Conservation (phyloP, 1,140 invertebrate species). For the Macrocentrus cingulum region DNA sequence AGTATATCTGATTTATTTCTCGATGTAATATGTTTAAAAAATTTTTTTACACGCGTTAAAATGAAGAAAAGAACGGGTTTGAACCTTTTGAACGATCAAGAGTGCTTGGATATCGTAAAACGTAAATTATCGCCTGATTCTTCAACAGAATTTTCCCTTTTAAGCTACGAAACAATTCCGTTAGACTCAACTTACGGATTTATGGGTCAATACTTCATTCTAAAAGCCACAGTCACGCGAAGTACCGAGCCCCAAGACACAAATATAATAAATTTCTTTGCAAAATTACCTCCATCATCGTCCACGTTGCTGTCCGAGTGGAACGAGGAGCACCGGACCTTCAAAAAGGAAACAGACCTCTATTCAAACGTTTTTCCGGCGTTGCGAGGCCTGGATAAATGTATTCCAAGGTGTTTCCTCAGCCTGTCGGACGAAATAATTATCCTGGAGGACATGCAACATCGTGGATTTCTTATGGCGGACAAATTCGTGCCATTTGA, state of each 20-base stretch:
- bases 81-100: slow-evolving; percentile 57
- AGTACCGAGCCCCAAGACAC: slow-evolving; percentile 31
- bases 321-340: slow-evolving; percentile 53
- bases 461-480: slow-evolving; percentile 57
- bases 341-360: slow-evolving; percentile 59
- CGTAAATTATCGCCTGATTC: slow-evolving; percentile 54
- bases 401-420: slow-evolving; percentile 57
- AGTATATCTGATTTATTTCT: no score
- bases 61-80: slow-evolving; percentile 18
- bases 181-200: slow-evolving; percentile 39
- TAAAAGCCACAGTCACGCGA: slow-evolving; percentile 36
- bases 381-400: slow-evolving; percentile 36
- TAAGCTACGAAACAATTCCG: slow-evolving; percentile 40
- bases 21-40: no score
- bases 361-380: slow-evolving; percentile 58
- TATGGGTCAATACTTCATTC: slow-evolving; percentile 45
- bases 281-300: slow-evolving; percentile 54
- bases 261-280: slow-evolving; percentile 54
- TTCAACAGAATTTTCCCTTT: slow-evolving; percentile 42
- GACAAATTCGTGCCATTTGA: slow-evolving; percentile 59
- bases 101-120: slow-evolving; percentile 60
- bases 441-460: slow-evolving; percentile 58
- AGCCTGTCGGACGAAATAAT: slow-evolving; percentile 53
- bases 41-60: background rate
- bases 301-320: slow-evolving; percentile 50